Evolutionary conservation across 2,888 invertebrate genomes (phyloP), one percentile per base, ranked within the genome.

Genomic region (Pandemis cinnamomeana): DNA sequence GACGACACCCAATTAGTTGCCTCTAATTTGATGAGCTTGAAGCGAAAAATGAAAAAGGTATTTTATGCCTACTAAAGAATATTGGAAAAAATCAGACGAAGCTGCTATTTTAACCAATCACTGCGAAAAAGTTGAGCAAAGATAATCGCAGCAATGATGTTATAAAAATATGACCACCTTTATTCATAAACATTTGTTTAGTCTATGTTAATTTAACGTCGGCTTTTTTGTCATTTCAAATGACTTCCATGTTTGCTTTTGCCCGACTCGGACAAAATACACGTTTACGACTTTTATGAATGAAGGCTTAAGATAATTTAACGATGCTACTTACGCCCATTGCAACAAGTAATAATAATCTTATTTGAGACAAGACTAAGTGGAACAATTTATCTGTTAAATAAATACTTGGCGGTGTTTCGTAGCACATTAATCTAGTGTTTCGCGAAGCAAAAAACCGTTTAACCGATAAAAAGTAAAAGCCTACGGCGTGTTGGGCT

Each of bases 381-480:
- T 53, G 41, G 67, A 55, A 58, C 60, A 60, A 60, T 60, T 46
- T 60, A 68, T 60, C n/a, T 8, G 60, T 13, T 1, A 60, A 68
- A 60, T 66, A 51, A n/a, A 60, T 55, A 67, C 61, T 64, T 63
- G 75, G 69, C 69, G 70, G 72, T 36, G 27, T 36, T 36, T 36
- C 27, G 69, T 68, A 77, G 78, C 78, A 77, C 81, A 83, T 82
- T 86, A 86, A 86, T 85, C 80, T 79, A 80, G 82, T 86, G 82
- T 83, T 84, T 82, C 78, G 77, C 80, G 81, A 86, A 86, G 87
- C 85, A 85, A 83, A 88, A 88, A 81, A 87, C 84, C 80, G 81
- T 82, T 81, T 81, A 77, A 82, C 84, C 55, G 86, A 88, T 87
- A 88, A 89, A 89, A 89, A 88, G 82, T 82, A 84, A 82, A 87